Evolutionary conservation across 2,888 invertebrate species (phyloP).

Genomic region (Parnassius apollo): DNA sequence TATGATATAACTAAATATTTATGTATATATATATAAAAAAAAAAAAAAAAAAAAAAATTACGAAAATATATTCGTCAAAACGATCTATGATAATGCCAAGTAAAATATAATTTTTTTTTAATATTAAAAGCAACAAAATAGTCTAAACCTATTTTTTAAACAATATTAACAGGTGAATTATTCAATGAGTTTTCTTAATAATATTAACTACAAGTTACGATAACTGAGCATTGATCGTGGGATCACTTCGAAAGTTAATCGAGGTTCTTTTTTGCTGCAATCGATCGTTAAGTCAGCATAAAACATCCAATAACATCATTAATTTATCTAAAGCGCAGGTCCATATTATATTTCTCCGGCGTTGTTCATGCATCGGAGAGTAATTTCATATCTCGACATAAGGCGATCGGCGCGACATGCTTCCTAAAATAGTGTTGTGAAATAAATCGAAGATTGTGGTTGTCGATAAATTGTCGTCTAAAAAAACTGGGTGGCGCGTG

Average conservation of each 20-base stretch:
- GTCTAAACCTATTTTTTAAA: too few relatives aligned
- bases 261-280: slow-evolving; percentile 24
- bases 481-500: slow-evolving; percentile 66
- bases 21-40: too few relatives aligned
- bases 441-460: slow-evolving; percentile 72
- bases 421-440: slow-evolving; percentile 79
- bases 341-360: slow-evolving; percentile 57
- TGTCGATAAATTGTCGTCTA: slow-evolving; percentile 59
- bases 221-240: slow-evolving; percentile 22
- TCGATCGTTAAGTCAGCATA: slow-evolving; percentile 29
- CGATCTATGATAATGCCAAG: too few relatives aligned
- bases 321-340: slow-evolving; percentile 39
- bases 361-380: slow-evolving; percentile 56
- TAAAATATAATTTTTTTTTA: too few relatives aligned
- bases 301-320: slow-evolving; percentile 30
- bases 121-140: too few relatives aligned
- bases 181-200: slow-evolving; percentile 4
- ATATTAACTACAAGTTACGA: slow-evolving; percentile 9
- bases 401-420: slow-evolving; percentile 63
- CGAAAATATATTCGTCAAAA: too few relatives aligned
- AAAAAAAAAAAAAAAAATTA: too few relatives aligned
- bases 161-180: slow-evolving; percentile 5
- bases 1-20: too few relatives aligned
- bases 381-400: slow-evolving; percentile 75
- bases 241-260: slow-evolving; percentile 23